Base-by-base conservation (phyloP, 2,113 vertebrate species). In the Scartelaos histophorus region DNA sequence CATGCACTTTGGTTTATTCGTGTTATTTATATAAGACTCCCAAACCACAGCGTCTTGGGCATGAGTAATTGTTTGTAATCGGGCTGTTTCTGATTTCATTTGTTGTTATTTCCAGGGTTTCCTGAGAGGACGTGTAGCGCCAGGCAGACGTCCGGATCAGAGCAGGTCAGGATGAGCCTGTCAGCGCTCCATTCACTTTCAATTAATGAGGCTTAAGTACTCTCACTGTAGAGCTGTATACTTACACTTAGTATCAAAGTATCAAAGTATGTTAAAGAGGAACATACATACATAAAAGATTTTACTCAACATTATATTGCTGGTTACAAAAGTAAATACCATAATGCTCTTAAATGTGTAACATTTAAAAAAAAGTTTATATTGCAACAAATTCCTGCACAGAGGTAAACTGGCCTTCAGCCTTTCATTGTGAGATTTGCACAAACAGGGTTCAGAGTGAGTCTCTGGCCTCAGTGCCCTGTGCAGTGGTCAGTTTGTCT, bases 101-200 rank as follows among this genome's bases (percentile, higher is more conserved):
- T 78, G 71, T 73, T 85, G 60, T 69, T 73, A 66, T 73, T 85
- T 77, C 80, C 82, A 70, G 85, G 76, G 82, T 90, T 90, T 91
- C 85, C 81, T 67, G 61, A 58, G 46, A 81, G 79, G 89, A 90
- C 78, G 6, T 92, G 91, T 80, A 76, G 66, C 80, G 80, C 84
- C 91, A 84, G 62, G 90, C 82, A 86, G 73, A 90, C 85, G 84
- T 92, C 90, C 89, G 91, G 82, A 77, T 85, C 68, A 71, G 78
- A 22, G 25, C 66, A 29, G 69, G 89, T 76, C 88, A 87, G 49
- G 78, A 74, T 73, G 84, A 72, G 51, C n/a, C 13, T 29, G 70
- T 82, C 86, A 65, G 82, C 58, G 29, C 69, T 85, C 78, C 85
- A 82, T 84, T 84, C 80, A 81, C 69, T 76, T 69, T 24, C 46